Evolutionary conservation across 2,113 vertebrate genomes (phyloP).

Genomic region (Corythaixoides concolor): DNA sequence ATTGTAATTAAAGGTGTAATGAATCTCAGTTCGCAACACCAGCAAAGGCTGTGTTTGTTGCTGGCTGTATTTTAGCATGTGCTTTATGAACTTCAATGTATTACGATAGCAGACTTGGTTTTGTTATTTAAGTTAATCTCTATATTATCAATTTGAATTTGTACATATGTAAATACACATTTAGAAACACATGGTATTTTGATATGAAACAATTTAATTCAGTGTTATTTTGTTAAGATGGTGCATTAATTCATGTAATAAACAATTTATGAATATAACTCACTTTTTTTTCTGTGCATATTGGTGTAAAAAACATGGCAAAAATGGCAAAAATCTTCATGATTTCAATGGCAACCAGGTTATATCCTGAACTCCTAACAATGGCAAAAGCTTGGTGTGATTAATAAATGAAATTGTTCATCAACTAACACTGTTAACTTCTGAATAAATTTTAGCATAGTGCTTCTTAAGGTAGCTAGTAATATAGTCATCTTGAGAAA

Average conservation of each 20-base stretch:
- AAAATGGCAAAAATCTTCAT: background rate
- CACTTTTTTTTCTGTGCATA: no score
- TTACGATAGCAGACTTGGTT: background rate
- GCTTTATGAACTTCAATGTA: background rate
- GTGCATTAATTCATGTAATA: background rate
- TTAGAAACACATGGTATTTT: background rate
- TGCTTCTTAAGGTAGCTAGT: background rate
- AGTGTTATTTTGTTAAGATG: background rate
- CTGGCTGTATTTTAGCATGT: background rate
- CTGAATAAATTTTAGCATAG: background rate
- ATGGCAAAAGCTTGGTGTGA: background rate
- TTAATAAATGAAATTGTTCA: background rate
- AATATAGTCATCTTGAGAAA: background rate
- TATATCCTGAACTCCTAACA: background rate
- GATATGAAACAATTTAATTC: background rate
- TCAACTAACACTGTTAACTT: background rate
- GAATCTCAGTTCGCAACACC: background rate
- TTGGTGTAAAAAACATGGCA: no score
- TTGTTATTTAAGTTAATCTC: background rate
- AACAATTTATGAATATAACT: background rate
- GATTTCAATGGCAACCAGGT: background rate
- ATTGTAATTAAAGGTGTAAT: background rate
- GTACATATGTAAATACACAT: background rate
- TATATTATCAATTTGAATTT: background rate
- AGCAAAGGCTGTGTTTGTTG: background rate